These are phyloP conservation scores for Lepidocyrtinus sp. DNA, from an alignment of 2,888 invertebrate species.

Conservation along the genomic window DNA sequence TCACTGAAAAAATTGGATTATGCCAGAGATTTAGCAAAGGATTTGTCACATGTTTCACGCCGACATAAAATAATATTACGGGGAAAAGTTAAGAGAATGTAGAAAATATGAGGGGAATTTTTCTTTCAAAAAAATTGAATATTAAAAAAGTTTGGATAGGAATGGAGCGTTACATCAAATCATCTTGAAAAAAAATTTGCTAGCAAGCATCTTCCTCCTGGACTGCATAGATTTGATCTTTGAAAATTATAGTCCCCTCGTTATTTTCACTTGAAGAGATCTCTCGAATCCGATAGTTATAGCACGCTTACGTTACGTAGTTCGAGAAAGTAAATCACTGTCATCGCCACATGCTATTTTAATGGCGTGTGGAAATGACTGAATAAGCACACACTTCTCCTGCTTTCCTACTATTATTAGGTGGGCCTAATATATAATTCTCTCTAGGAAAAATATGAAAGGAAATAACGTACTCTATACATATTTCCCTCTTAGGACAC, in stretches of 20 bases:
- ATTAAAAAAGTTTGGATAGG: constrained; percentile 2
- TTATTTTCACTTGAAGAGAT: constrained; percentile 30
- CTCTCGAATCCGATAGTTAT: constrained; percentile 35
- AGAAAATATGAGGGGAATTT: no score
- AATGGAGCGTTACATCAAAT: no score
- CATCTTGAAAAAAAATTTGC: no score
- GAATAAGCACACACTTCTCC: constrained; percentile 51
- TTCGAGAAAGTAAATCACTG: constrained; percentile 46
- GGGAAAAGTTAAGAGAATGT: no score
- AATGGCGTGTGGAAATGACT: constrained; percentile 62
- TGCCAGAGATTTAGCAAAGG: not conserved
- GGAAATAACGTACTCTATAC: not conserved
- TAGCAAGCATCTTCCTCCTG: constrained; percentile 13
- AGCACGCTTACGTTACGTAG: constrained; percentile 7
- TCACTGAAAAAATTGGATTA: not conserved
- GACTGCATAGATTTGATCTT: not conserved
- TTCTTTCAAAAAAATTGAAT: no score
- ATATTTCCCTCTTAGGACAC: not conserved
- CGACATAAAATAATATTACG: not conserved
- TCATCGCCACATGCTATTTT: constrained; percentile 58
- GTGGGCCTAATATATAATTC: not conserved
- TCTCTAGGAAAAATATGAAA: not conserved
- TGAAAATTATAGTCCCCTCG: not conserved
- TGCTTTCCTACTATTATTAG: not conserved
- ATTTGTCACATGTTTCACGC: constrained; percentile 5